Evolutionary conservation across 2,888 invertebrate genomes (phyloP), one percentile per base, ranked within the genome.

Genomic region (Drosophila macrospina): DNA sequence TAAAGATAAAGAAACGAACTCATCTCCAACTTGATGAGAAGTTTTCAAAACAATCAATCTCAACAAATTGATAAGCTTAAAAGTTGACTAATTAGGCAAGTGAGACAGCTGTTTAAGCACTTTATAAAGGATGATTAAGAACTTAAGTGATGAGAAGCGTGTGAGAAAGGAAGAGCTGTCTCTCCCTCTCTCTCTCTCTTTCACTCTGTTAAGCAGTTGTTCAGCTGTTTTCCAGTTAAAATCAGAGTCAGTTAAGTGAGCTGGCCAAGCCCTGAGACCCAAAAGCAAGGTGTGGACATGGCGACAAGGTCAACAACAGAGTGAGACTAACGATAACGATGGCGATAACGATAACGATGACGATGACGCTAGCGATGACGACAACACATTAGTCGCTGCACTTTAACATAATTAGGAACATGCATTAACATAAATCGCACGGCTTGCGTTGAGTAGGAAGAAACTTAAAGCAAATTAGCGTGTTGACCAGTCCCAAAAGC

Each of bases 401-500:
- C 57, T 59, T 51, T 51, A 44, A 45, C 45, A 51, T 71, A 64
- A 65, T 77, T 45, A 59, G 11, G 34, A 57, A 59, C 76, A 70
- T 70, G 74, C 69, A 50, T 36, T 32, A 42, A 55, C 55, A 55
- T 24, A 15, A 55, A 45, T 34, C 15, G 37, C n/a, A 20, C 5
- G 5, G 8, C 0, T 13, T 15, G 5, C n/a, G n/a, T n/a, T n/a
- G n/a, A n/a, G n/a, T n/a, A 4, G n/a, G 41, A 5, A 15, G 4
- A 26, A 32, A 42, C n/a, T 30, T 11, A 37, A 37, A 44, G 30
- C 61, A 54, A 60, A 61, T 65, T 52, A 62, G 56, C 20, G 44
- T 50, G 30, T 72, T 42, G 61, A 57, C 41, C 67, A 77, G 74
- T 74, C 73, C 74, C 24, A 61, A 73, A 74, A 74, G 74, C 61